Evolutionary conservation across 1,140 invertebrate genomes (phyloP), one percentile per base, ranked within the genome.

Genomic region (Leptestheria dahalacensis): DNA sequence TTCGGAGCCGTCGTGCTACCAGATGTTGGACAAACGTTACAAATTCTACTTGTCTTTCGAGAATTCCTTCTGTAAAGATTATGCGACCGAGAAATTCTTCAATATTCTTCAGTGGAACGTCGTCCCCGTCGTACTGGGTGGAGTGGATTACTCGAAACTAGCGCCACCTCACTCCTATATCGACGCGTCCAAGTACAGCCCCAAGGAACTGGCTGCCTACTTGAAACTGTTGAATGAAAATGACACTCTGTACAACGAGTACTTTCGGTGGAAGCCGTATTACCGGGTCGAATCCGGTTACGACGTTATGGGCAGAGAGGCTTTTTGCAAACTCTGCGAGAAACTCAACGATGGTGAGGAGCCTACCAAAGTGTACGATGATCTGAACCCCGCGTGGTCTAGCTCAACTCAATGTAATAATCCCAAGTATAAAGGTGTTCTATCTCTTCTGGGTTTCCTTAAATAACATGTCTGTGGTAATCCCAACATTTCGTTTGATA

Each of bases 261-360:
- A 74, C 63, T 76, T 76, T 63, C 23, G 48, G 46, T 75, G 74
- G 74, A 75, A 72, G 48, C 20, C 24, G 15, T 33, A 55, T 55
- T 58, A 18, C 56, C 23, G 48, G n/a, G 60, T 29, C 3, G 49
- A 24, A 57, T 61, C 58, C 4, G 21, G 61, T 23, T 66, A 63
- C 65, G 82, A 61, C 86, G 82, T 79, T 86, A 90, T 75, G 87
- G 25, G 26, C 26, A 86, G 26, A 91, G 87, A 0, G 90, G 91
- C 1, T 86, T 95, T 91, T 84, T 97, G 92, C 69, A 81, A 92
- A 1, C 77, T 97, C 9, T 58, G 57, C 11, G 57, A 48, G 9
- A 58, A 58, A 23, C 24, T 58, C 18, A 48, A 58, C 47, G 50
- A 64, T 57, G 41, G 20, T 0, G 20, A 57, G 12, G 60, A 59